A percentile compares a stretch with the other conserved stretches of the same genome.
These are phyloP conservation scores for Amazona guildingii DNA, from an alignment of 2,113 vertebrate genomes.

Conservation along the genomic window DNA sequence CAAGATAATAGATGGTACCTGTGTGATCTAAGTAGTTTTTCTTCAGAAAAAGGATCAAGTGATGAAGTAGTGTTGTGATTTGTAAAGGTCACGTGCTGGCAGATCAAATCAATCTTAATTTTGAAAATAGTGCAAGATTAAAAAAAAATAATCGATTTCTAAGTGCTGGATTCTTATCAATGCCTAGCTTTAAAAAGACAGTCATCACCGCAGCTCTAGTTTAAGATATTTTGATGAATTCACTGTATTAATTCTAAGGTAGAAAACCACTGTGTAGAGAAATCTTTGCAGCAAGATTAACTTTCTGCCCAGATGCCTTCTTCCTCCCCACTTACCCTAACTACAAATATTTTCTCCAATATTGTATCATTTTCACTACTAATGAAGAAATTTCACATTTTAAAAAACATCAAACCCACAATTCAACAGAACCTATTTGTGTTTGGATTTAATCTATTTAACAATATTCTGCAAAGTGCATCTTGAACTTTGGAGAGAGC, in stretches of 20 bases:
- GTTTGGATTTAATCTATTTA: background rate
- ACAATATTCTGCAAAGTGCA: background rate
- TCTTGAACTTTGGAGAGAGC: background rate
- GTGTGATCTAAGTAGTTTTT: constrained; percentile 21
- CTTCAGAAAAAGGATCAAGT: constrained; percentile 30
- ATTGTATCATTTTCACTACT: background rate
- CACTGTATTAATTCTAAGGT: background rate
- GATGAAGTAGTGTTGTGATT: constrained; percentile 28
- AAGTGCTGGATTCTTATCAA: constrained; percentile 12
- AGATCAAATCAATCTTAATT: constrained; percentile 50
- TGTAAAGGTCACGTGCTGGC: constrained; percentile 28
- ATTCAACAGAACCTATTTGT: background rate
- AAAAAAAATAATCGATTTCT: background rate
- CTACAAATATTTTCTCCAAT: background rate
- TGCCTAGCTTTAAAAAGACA: background rate
- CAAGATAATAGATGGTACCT: constrained; percentile 46
- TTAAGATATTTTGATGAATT: background rate
- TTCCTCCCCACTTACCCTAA: background rate
- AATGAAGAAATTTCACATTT: background rate
- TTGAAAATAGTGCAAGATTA: background rate
- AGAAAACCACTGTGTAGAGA: background rate
- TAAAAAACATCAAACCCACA: background rate
- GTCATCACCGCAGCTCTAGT: background rate
- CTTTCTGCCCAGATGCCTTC: background rate
- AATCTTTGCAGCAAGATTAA: background rate